Conservation (phyloP, 1,140 invertebrate genomes). For the Aphis craccivora region DNA sequence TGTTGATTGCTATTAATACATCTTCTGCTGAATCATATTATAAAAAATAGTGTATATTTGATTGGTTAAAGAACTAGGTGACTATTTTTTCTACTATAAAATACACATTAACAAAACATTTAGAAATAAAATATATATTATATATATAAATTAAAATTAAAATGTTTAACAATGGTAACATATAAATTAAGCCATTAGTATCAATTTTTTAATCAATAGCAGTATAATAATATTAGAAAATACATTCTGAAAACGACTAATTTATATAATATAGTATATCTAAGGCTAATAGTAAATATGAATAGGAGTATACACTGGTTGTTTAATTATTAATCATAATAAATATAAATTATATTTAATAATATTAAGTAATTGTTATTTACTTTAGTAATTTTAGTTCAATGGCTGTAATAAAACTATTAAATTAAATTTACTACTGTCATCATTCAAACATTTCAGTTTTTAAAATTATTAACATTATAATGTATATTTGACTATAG, state of each 20-base stretch:
- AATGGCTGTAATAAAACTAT: background rate
- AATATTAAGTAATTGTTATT: background rate
- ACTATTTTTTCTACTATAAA: background rate
- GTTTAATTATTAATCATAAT: background rate
- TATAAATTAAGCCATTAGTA: background rate
- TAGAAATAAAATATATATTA: conserved; percentile 16
- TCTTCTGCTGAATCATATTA: background rate
- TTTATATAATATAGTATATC: background rate
- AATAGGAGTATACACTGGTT: background rate
- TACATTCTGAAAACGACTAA: background rate
- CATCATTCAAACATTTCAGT: background rate
- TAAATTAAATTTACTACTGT: background rate
- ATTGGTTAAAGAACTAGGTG: background rate
- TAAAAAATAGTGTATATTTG: background rate
- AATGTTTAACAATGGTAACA: conserved; percentile 20
- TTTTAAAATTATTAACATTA: background rate
- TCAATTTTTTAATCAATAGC: background rate
- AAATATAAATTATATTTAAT: background rate
- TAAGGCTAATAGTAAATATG: conserved; percentile 7
- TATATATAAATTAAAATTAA: background rate
- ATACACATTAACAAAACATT: background rate
- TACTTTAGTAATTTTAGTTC: background rate
- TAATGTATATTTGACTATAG: background rate
- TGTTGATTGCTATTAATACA: too few relatives aligned
- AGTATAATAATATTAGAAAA: background rate